These are phyloP conservation scores for Poeciliopsis retropinna DNA, from an alignment of 2,113 vertebrate genomes.

Conservation along the genomic window DNA sequence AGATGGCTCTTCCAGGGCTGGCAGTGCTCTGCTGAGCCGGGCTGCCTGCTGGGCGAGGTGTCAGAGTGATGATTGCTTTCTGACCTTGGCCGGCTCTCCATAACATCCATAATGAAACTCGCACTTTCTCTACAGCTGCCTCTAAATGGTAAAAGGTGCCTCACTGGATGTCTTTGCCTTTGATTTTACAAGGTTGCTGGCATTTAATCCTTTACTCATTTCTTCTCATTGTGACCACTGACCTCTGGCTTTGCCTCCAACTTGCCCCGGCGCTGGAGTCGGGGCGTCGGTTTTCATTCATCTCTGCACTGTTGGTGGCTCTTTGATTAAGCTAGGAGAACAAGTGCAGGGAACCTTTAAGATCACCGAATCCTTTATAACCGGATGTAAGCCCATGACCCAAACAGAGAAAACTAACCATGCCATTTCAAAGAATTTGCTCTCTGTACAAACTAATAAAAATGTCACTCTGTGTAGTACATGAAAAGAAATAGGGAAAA, in stretches of 20 bases:
- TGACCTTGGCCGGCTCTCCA: constrained; percentile 76
- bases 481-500: neutral
- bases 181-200: constrained; percentile 72
- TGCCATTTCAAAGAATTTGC: constrained; percentile 28
- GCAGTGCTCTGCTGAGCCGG: constrained; percentile 42
- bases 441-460: constrained; percentile 12
- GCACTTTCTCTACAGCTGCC: constrained; percentile 67
- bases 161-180: constrained; percentile 64
- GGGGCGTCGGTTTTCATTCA: constrained; percentile 31
- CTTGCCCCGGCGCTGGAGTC: constrained; percentile 42
- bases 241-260: constrained; percentile 51
- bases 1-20: constrained; percentile 44
- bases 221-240: constrained; percentile 59
- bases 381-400: constrained; percentile 43
- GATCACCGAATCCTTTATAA: constrained; percentile 27
- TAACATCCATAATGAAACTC: constrained; percentile 78
- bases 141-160: constrained; percentile 77
- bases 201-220: constrained; percentile 76
- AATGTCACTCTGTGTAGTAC: constrained; percentile 19
- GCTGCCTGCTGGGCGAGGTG: constrained; percentile 73
- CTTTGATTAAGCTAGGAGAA: constrained; percentile 69
- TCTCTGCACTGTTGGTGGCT: constrained; percentile 49
- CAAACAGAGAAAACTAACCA: constrained; percentile 40
- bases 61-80: constrained; percentile 78
- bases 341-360: constrained; percentile 50